A percentile compares a stretch with the other conserved stretches of the same genome.
Conservation (phyloP, 2,888 invertebrate species). For the Laothoe populi region DNA sequence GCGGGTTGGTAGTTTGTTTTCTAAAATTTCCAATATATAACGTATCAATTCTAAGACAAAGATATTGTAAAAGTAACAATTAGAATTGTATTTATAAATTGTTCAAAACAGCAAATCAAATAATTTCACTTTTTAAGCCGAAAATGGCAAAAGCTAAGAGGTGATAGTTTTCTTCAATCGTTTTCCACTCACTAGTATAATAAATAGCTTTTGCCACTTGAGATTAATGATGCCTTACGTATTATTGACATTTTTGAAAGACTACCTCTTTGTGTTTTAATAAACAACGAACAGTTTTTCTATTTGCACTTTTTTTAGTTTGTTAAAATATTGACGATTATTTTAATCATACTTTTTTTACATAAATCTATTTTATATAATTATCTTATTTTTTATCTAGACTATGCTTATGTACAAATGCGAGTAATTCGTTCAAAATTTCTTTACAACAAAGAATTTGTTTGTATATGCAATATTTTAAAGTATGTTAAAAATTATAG, state of each 20-base stretch:
- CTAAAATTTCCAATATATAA: background rate
- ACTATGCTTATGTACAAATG: background rate
- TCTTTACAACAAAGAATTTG: background rate
- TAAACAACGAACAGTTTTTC: background rate
- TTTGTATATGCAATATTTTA: background rate
- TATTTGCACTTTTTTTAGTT: background rate
- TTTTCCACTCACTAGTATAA: constrained; percentile 15
- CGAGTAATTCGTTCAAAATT: background rate
- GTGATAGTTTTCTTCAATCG: constrained; percentile 23
- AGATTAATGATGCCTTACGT: constrained; percentile 18
- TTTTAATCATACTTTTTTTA: no score
- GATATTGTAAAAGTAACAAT: background rate
- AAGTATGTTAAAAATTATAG: background rate
- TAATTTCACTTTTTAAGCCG: constrained; percentile 12
- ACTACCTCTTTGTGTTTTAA: constrained; percentile 5
- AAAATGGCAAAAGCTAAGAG: constrained; percentile 18
- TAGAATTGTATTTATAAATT: background rate
- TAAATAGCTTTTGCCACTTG: constrained; percentile 23
- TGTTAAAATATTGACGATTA: background rate
- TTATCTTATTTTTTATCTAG: no score
- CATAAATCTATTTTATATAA: no score
- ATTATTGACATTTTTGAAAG: constrained; percentile 21
- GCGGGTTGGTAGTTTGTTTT: no score
- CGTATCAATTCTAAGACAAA: background rate
- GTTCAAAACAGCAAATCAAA: background rate